These are phyloP conservation scores for Macrotis lagotis DNA, from an alignment of 2,113 vertebrate species.

Conservation along the genomic window DNA sequence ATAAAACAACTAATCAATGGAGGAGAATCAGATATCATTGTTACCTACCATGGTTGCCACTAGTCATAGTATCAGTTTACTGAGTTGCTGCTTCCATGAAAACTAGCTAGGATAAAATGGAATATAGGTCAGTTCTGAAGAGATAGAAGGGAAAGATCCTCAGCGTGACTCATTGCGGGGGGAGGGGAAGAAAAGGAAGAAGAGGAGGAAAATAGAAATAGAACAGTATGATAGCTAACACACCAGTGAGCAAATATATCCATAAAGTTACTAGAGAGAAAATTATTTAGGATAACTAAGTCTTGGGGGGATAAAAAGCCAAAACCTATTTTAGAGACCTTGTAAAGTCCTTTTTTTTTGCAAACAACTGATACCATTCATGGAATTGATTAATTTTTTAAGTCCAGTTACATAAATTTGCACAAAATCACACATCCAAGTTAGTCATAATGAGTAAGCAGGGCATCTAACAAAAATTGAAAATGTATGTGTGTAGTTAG, in stretches of 20 bases:
- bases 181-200: background rate
- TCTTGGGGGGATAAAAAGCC: background rate
- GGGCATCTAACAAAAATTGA: background rate
- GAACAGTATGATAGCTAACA: background rate
- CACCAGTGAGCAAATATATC: background rate
- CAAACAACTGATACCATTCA: background rate
- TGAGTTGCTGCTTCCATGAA: background rate
- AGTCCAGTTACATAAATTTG: background rate
- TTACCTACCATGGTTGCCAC: background rate
- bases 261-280: background rate
- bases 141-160: background rate
- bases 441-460: background rate
- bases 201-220: background rate
- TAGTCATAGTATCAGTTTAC: background rate
- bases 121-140: background rate
- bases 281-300: background rate
- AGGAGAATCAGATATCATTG: background rate
- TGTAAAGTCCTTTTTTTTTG: background rate
- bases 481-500: background rate
- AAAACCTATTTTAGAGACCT: background rate
- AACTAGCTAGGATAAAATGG: background rate
- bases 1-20: background rate
- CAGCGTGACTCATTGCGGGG: background rate
- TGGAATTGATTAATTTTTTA: background rate
- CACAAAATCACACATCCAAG: background rate